phyloP scores from a whole-genome alignment of 1,140 invertebrate genomes.

The Drosophila saltans region DNA sequence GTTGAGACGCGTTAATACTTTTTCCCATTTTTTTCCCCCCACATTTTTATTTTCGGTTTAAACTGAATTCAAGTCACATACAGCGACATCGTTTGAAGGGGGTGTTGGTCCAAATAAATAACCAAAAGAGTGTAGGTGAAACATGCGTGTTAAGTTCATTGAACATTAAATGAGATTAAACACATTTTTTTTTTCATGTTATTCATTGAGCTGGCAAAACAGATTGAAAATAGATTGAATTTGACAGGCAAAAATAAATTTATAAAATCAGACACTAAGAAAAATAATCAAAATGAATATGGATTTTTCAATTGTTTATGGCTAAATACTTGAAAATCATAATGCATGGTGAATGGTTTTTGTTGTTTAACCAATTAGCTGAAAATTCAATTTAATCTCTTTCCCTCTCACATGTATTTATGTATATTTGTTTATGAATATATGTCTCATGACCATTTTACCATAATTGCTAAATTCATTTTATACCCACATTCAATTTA shows the following conservation, averaged over 20 bases:
- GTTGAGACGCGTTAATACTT: conserved; percentile 18
- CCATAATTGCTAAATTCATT: conserved; percentile 58
- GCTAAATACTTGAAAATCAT: not conserved
- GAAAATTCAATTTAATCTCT: conserved; percentile 48
- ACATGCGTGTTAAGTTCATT: conserved; percentile 66
- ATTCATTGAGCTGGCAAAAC: conserved; percentile 36
- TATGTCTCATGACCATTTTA: conserved; percentile 60
- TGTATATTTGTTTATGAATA: conserved; percentile 24
- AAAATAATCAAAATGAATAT: not conserved
- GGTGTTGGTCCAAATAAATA: conserved; percentile 38
- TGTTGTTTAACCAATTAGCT: conserved; percentile 29
- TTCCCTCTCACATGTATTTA: conserved; percentile 25
- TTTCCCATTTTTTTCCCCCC: conserved; percentile 34
- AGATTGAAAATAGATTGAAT: conserved; percentile 28
- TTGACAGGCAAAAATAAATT: not conserved
- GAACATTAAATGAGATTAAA: conserved; percentile 73
- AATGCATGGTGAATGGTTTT: not conserved
- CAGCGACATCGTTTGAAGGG: conserved; percentile 27
- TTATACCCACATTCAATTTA: conserved; percentile 55
- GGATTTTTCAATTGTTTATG: not conserved
- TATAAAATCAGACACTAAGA: not conserved
- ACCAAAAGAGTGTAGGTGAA: conserved; percentile 43
- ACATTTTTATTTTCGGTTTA: conserved; percentile 22
- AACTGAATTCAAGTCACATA: conserved; percentile 72
- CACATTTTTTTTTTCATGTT: conserved; percentile 27